Conservation (phyloP, 2,888 invertebrate genomes). For the Drosophila diplacantha region DNA sequence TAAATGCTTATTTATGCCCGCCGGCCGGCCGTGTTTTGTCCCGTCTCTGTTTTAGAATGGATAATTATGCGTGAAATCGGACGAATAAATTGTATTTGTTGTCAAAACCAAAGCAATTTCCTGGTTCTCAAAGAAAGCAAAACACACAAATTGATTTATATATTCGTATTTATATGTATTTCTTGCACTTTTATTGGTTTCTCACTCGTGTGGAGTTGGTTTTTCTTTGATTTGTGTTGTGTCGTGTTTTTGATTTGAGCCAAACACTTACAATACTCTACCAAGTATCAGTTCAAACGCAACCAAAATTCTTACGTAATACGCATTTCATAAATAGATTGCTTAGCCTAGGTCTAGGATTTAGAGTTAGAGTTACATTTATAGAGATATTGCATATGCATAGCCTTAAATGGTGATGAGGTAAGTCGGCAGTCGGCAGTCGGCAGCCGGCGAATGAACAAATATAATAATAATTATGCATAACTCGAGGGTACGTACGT, state of each 20-base stretch:
- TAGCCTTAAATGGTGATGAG: constrained; percentile 75
- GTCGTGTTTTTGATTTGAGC: constrained; percentile 24
- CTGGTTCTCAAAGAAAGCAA: constrained; percentile 16
- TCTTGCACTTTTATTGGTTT: constrained; percentile 34
- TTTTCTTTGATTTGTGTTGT: constrained; percentile 11
- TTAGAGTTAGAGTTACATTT: constrained; percentile 37
- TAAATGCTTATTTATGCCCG: constrained; percentile 69
- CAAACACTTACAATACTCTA: constrained; percentile 45
- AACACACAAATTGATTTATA: constrained; percentile 12
- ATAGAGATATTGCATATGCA: constrained; percentile 70
- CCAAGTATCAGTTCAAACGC: constrained; percentile 62
- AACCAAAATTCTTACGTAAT: constrained; percentile 41
- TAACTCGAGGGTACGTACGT: constrained; percentile 24
- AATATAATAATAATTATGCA: constrained; percentile 50
- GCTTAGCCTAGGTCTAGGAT: constrained; percentile 50
- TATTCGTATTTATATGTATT: background rate
- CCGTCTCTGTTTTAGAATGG: constrained; percentile 9
- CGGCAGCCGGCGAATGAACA: constrained; percentile 62
- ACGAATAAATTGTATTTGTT: constrained; percentile 45
- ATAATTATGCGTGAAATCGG: constrained; percentile 42
- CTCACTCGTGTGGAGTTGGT: constrained; percentile 27
- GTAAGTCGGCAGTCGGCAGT: constrained; percentile 63
- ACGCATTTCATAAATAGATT: constrained; percentile 28
- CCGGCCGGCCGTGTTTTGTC: constrained; percentile 30
- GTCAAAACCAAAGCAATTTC: constrained; percentile 33